A percentile compares a stretch with the other conserved stretches of the same genome.
These are phyloP conservation scores for Amphimallon solstitiale DNA, from an alignment of 2,888 invertebrate species.

Conservation along the genomic window DNA sequence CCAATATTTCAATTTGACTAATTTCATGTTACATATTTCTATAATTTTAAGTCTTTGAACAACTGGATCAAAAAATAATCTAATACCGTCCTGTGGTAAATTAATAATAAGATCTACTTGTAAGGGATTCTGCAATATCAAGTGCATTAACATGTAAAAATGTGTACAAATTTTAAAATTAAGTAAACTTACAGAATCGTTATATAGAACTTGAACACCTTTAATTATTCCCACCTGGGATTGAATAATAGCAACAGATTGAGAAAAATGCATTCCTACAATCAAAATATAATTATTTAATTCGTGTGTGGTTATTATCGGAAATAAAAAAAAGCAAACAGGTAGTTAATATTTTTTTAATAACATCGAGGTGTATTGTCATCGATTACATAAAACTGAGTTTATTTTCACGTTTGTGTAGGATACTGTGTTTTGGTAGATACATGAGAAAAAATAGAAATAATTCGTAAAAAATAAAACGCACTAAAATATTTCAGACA, in stretches of 20 bases:
- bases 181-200: constrained; percentile 80
- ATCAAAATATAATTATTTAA: constrained; percentile 48
- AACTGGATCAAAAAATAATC: constrained; percentile 95
- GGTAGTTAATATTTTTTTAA: constrained; percentile 20
- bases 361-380: constrained; percentile 4
- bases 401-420: constrained; percentile 8
- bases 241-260: constrained; percentile 95
- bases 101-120: constrained; percentile 95
- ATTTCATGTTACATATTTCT: constrained; percentile 97
- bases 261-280: constrained; percentile 98
- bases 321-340: constrained; percentile 26
- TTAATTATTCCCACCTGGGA: constrained; percentile 95
- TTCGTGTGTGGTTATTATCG: not conserved
- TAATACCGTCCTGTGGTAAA: constrained; percentile 95
- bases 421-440: constrained; percentile 6
- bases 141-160: constrained; percentile 55
- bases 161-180: constrained; percentile 25
- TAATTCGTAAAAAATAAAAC: constrained; percentile 35
- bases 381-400: constrained; percentile 17
- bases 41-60: constrained; percentile 96
- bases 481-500: constrained; percentile 34
- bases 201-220: constrained; percentile 96
- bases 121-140: constrained; percentile 84
- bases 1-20: constrained; percentile 97
- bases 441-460: constrained; percentile 18